Conservation (phyloP, 1,140 invertebrate genomes). For the Hydropsyche tenuis region DNA sequence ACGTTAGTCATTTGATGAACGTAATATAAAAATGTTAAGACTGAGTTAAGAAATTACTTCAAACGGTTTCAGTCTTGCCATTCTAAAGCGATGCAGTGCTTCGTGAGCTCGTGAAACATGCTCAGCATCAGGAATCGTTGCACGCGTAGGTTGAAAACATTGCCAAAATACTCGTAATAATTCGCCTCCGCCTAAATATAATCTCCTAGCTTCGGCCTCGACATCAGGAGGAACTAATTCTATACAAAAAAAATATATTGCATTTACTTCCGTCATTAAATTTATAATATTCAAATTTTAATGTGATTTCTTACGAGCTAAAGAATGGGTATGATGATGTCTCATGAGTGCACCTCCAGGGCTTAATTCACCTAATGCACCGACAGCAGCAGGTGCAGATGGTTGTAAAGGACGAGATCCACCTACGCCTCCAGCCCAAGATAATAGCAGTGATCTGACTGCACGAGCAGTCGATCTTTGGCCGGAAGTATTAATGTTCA, state of each 20-base stretch:
- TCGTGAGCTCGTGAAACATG: slow-evolving; percentile 87
- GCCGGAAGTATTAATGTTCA: slow-evolving; percentile 12
- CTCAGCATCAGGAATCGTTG: slow-evolving; percentile 65
- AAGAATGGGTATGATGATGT: slow-evolving; percentile 78
- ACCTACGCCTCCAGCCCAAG: slow-evolving; percentile 55
- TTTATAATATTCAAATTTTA: neutral
- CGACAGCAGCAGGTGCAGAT: slow-evolving; percentile 74
- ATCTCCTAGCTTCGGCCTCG: slow-evolving; percentile 79
- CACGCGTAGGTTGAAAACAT: slow-evolving; percentile 87
- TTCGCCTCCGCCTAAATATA: slow-evolving; percentile 87
- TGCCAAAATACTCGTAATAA: slow-evolving; percentile 92
- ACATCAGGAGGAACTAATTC: slow-evolving; percentile 83
- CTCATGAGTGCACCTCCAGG: slow-evolving; percentile 94
- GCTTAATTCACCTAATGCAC: slow-evolving; percentile 85
- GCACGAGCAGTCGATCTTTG: slow-evolving; percentile 37
- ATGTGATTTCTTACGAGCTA: slow-evolving; percentile 71
- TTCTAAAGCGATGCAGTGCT: slow-evolving; percentile 86
- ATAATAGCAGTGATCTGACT: slow-evolving; percentile 40
- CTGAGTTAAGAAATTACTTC: slow-evolving; percentile 64
- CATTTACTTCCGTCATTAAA: slow-evolving; percentile 2
- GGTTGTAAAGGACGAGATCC: slow-evolving; percentile 44
- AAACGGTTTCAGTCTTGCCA: slow-evolving; percentile 83
- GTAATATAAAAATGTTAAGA: slow-evolving; percentile 30
- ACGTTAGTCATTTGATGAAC: no score
- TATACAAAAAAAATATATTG: slow-evolving; percentile 55